A percentile compares a stretch with the other conserved stretches of the same genome.
Conservation (phyloP, 2,113 vertebrate genomes). For the Cephalopterus ornatus region DNA sequence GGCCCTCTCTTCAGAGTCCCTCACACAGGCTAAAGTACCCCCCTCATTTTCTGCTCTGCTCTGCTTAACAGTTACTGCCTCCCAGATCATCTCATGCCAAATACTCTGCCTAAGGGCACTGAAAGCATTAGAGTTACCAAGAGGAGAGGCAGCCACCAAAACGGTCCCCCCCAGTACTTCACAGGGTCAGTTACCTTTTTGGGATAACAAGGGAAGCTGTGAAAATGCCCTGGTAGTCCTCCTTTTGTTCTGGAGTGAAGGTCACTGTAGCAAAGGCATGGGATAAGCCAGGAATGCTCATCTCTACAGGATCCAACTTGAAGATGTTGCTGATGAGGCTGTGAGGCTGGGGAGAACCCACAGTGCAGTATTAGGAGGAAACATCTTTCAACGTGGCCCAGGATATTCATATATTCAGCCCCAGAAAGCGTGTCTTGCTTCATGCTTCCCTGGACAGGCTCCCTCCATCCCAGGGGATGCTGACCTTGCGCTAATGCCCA, state of each 20-base stretch:
- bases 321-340: conserved; percentile 72
- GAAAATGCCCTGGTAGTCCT: conserved; percentile 81
- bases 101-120: neutral
- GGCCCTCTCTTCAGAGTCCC: neutral
- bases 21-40: neutral
- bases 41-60: neutral
- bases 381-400: neutral
- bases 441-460: neutral
- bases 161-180: neutral
- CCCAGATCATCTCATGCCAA: neutral
- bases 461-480: neutral
- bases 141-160: neutral
- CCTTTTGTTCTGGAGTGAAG: conserved; percentile 81
- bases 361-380: neutral
- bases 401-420: neutral
- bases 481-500: neutral
- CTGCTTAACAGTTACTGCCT: neutral
- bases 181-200: conserved; percentile 68
- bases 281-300: conserved; percentile 76
- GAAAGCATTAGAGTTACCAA: neutral
- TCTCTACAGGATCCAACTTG: conserved; percentile 70
- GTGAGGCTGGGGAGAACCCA: neutral
- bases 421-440: neutral
- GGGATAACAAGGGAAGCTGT: conserved; percentile 76
- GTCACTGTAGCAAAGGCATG: conserved; percentile 76